Base-by-base conservation (phyloP, 2,113 vertebrate species). In the Cyanoramphus novaezelandiae region DNA sequence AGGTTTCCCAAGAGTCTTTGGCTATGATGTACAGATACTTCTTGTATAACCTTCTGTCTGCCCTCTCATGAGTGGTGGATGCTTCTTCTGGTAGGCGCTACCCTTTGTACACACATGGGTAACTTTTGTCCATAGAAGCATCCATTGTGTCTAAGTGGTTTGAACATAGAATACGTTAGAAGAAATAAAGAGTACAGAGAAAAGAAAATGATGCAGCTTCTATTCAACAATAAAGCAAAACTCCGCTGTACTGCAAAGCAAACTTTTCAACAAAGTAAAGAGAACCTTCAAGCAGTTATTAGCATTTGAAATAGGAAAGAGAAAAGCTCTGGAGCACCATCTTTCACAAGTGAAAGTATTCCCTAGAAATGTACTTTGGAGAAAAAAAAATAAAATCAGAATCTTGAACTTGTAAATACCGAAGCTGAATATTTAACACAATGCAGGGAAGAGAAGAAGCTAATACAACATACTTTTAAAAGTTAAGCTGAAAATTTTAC, bases 371-470 rank as follows among this genome's bases (percentile, higher is more conserved):
- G 13, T 86, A 97, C 79, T 96, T 96, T 15, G 69, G 16, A 13
- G 2, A 7, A 33, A 55, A 49, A 28, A 46, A 37, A 31, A 74
- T 55, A 67, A 35, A 7, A 82, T 69, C 72, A 87, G 29, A 93
- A 95, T 96, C 95, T 67, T 89, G 94, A 93, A 80, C 46, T 88
- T 59, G 53, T 87, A 87, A 84, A 81, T 92, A 91, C 23, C 70
- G 65, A 92, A 92, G 90, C 89, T 97, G 94, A 92, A 86, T 95
- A 93, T 97, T 95, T 97, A 97, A 94, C 71, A 64, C 76, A 77
- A 86, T 81, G 43, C 53, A 55, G 37, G n/a, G 17, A 27, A 20
- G 17, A 37, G 46, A 43, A 62, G 27, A 37, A 55, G 28, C 8
- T 69, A 90, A 93, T 93, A 29, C 71, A 94, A 92, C 46, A 65